A percentile compares a stretch with the other conserved stretches of the same genome.
Conservation (phyloP, 1,140 invertebrate species). For the Nebria ingens region DNA sequence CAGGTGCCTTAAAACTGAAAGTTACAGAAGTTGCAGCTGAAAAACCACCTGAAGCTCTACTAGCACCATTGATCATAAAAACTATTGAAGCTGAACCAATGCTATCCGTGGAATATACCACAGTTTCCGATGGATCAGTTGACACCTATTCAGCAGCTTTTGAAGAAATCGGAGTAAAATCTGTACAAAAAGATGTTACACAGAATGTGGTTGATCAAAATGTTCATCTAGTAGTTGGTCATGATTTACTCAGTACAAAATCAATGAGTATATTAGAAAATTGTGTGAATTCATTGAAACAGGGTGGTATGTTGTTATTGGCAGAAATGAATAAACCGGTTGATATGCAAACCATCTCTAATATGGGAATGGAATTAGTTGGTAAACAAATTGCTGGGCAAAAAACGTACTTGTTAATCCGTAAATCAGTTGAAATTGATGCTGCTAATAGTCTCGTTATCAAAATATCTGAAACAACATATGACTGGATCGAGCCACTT, state of each 20-base stretch:
- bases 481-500: constrained; percentile 70
- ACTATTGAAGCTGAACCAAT: constrained; percentile 57
- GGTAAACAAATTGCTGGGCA: constrained; percentile 46
- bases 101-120: constrained; percentile 46
- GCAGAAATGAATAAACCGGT: constrained; percentile 54
- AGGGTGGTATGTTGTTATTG: constrained; percentile 65
- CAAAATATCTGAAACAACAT: constrained; percentile 54
- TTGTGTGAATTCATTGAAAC: constrained; percentile 49
- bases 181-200: constrained; percentile 41
- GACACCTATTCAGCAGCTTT: constrained; percentile 37
- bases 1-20: constrained; percentile 59
- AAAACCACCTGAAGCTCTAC: constrained; percentile 48
- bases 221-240: constrained; percentile 50
- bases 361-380: constrained; percentile 38
- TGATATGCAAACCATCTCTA: constrained; percentile 34
- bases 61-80: constrained; percentile 44
- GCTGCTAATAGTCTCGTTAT: constrained; percentile 40
- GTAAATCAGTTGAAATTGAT: constrained; percentile 36
- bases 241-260: constrained; percentile 47
- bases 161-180: constrained; percentile 45
- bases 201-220: constrained; percentile 48
- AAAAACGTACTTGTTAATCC: constrained; percentile 49
- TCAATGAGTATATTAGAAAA: constrained; percentile 42
- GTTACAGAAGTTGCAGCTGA: constrained; percentile 63
- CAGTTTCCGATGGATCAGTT: constrained; percentile 38